phyloP scores from a whole-genome alignment of 2,888 invertebrate genomes.

The Mythimna impura region DNA sequence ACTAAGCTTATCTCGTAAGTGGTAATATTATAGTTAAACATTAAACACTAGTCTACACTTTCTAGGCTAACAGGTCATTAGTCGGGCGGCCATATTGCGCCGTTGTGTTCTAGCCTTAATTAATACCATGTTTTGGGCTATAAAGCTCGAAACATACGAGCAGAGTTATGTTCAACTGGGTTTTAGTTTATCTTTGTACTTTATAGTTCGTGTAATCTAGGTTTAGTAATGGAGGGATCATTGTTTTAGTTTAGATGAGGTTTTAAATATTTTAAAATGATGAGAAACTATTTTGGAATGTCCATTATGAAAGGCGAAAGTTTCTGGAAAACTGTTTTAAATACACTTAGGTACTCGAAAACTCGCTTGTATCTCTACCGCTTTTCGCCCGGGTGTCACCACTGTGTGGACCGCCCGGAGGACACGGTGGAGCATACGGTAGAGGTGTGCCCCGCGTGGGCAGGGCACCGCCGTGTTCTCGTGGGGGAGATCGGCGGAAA shows the following conservation, averaged over 20 bases:
- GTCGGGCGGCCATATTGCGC: constrained; percentile 47
- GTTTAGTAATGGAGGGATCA: constrained; percentile 15
- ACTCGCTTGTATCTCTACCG: no score
- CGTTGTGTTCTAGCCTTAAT: constrained; percentile 58
- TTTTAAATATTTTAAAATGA: constrained; percentile 28
- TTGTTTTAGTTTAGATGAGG: constrained; percentile 23
- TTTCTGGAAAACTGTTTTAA: background rate
- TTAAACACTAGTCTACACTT: constrained; percentile 35
- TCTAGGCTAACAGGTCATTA: constrained; percentile 52
- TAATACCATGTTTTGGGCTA: constrained; percentile 58
- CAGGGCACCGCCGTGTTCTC: no score
- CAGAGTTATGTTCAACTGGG: constrained; percentile 37
- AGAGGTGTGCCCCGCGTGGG: no score
- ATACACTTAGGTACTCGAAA: no score
- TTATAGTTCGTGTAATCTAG: constrained; percentile 28
- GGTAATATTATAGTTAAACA: constrained; percentile 24
- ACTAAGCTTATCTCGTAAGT: background rate
- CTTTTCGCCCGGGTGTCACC: no score
- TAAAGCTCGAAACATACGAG: constrained; percentile 47
- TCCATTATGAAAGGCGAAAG: background rate
- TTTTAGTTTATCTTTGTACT: constrained; percentile 44
- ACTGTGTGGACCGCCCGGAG: no score
- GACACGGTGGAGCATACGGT: no score
- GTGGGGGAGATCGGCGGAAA: no score
- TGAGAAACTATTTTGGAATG: background rate